These are phyloP conservation scores for Sarcoramphus papa DNA, from an alignment of 2,797 vertebrate species.

Conservation along the genomic window DNA sequence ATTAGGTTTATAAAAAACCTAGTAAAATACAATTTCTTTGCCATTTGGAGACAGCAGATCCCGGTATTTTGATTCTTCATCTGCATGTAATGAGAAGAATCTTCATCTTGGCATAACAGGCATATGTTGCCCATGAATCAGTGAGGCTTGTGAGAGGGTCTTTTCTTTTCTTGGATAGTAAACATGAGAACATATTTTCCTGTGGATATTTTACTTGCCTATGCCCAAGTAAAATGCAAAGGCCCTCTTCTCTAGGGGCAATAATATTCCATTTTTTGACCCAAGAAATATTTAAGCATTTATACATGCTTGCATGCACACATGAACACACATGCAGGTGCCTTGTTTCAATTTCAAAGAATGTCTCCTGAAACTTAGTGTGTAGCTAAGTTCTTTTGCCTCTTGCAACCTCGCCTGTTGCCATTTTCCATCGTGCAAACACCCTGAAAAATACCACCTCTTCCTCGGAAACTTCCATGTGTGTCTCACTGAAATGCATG, in stretches of 20 bases:
- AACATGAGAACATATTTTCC: neutral
- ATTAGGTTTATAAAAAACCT: neutral
- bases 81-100: neutral
- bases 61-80: neutral
- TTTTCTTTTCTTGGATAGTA: neutral
- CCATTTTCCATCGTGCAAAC: neutral
- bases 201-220: neutral
- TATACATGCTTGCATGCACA: neutral
- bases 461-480: neutral
- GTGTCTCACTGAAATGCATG: neutral
- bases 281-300: neutral
- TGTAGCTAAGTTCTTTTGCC: neutral
- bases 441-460: neutral
- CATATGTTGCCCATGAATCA: neutral
- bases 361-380: neutral
- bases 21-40: neutral
- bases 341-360: neutral
- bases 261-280: neutral
- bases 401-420: neutral
- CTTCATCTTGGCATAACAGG: neutral
- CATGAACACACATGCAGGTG: neutral
- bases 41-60: neutral
- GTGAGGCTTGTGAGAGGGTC: neutral
- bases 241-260: neutral
- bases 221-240: neutral